Percentiles rank a stretch among this genome's conserved stretches.
Conservation (phyloP, 2,888 invertebrate genomes). For the Branchipolynoe longqiensis region DNA sequence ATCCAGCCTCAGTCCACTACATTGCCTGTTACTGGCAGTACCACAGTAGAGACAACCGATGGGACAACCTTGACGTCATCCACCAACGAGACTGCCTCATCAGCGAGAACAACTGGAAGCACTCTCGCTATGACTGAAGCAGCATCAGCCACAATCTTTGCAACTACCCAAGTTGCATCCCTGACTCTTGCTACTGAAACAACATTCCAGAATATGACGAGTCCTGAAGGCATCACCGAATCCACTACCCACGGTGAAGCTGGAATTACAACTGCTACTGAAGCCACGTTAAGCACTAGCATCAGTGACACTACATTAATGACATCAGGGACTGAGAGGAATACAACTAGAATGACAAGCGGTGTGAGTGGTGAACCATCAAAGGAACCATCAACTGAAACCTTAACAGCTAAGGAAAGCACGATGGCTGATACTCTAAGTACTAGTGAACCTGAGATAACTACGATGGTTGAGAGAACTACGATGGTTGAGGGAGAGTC, state of each 20-base stretch:
- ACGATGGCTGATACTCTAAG: not conserved
- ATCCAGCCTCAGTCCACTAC: not conserved
- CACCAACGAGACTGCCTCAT: not conserved
- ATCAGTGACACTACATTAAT: not conserved
- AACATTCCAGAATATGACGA: not conserved
- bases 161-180: not conserved
- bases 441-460: not conserved
- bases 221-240: not conserved
- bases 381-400: not conserved
- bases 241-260: not conserved
- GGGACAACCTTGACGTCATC: not conserved
- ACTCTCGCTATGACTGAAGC: not conserved
- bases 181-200: not conserved
- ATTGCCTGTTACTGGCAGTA: not conserved
- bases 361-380: not conserved
- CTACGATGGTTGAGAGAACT: not conserved
- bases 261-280: no score
- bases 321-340: not conserved
- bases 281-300: no score
- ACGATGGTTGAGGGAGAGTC: no score
- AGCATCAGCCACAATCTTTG: not conserved
- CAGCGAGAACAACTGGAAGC: not conserved
- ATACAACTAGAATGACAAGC: no score
- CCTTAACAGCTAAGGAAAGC: not conserved
- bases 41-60: not conserved